These are phyloP conservation scores for Cotesia chilonis DNA, from an alignment of 1,140 invertebrate genomes.

Conservation along the genomic window DNA sequence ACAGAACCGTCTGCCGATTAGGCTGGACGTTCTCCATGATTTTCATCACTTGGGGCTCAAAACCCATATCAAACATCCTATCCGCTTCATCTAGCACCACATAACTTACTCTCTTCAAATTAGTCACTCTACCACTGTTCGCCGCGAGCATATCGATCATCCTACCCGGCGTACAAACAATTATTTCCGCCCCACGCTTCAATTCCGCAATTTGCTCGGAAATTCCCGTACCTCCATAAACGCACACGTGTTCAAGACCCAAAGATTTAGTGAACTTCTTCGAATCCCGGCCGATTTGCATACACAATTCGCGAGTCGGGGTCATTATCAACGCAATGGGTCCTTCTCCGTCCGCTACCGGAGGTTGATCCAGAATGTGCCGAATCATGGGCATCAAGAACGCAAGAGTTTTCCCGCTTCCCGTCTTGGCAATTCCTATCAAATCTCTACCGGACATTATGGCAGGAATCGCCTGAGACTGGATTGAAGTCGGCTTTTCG, in stretches of 20 bases:
- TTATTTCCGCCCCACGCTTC: constrained; percentile 97
- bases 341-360: constrained; percentile 94
- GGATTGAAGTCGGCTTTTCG: constrained; percentile 98
- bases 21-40: constrained; percentile 98
- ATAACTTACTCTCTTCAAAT: constrained; percentile 94
- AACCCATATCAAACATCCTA: constrained; percentile 99
- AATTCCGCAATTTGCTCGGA: constrained; percentile 97
- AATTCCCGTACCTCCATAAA: constrained; percentile 98
- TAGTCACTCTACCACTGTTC: constrained; percentile 97
- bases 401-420: constrained; percentile 98
- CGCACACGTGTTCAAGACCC: constrained; percentile 89
- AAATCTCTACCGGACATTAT: constrained; percentile 97
- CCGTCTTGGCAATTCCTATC: constrained; percentile 99
- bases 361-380: constrained; percentile 94
- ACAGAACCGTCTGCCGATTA: constrained; percentile 97
- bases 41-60: constrained; percentile 98
- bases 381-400: constrained; percentile 99
- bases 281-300: constrained; percentile 98
- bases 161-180: constrained; percentile 98
- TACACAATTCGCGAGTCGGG: constrained; percentile 96
- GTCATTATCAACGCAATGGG: constrained; percentile 98
- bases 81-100: constrained; percentile 99
- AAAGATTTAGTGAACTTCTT: constrained; percentile 94
- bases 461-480: constrained; percentile 96
- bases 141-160: constrained; percentile 99